These are phyloP conservation scores for Drosophila leontia DNA, from an alignment of 1,140 invertebrate species.

Conservation along the genomic window DNA sequence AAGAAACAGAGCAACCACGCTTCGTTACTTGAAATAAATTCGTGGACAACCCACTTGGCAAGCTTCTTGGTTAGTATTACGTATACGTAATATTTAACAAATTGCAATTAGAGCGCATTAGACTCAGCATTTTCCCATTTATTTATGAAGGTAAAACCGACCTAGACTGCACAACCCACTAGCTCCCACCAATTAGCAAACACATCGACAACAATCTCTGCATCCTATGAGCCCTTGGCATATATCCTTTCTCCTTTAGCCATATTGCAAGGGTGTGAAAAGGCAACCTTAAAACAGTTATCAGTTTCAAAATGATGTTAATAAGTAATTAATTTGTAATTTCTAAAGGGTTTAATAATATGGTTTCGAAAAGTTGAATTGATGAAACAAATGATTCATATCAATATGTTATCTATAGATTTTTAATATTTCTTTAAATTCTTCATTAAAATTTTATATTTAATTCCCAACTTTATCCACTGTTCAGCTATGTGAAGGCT, in stretches of 20 bases:
- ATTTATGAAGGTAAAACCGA: conserved; percentile 46
- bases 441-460: no score
- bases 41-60: background rate
- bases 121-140: conserved; percentile 41
- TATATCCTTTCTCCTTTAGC: background rate
- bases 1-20: background rate
- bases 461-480: background rate
- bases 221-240: background rate
- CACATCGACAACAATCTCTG: conserved; percentile 22
- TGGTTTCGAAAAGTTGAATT: background rate
- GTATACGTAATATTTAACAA: conserved; percentile 61
- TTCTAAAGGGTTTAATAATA: background rate
- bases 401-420: background rate
- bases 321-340: background rate
- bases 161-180: background rate
- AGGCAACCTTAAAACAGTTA: background rate
- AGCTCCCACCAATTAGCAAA: conserved; percentile 49
- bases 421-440: background rate
- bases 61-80: conserved; percentile 25
- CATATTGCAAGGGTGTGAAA: background rate
- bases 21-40: conserved; percentile 8
- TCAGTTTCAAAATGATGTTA: background rate
- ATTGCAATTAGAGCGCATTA: conserved; percentile 73
- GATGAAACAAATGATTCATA: background rate
- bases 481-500: conserved; percentile 68